Evolutionary conservation across 1,140 invertebrate species (phyloP), one percentile per base, ranked within the genome.

Genomic region (Cyphomyrmex costatus): DNA sequence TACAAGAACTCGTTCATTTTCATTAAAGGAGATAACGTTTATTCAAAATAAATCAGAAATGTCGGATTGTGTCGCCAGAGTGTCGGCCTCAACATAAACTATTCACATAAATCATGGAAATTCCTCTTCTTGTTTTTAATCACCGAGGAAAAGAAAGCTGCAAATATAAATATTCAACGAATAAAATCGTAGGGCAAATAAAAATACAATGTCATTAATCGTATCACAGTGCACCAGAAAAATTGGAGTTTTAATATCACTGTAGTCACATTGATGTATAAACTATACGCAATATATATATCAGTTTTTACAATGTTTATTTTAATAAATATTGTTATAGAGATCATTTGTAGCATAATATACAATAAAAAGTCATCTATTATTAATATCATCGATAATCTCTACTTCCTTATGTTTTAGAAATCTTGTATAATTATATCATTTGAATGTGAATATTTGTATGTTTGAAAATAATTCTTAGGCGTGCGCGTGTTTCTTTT

Each of bases 241-340:
- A 24, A 79, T 66, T 14, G n/a, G 27, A 79, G 4, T 80, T 68
- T 68, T 8, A 51, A 53, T 21, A 51, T 68, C 7, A 19, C 53
- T 80, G 30, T 56, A 68, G 7, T 56, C 88, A n/a, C n/a, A 56
- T 42, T 73, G 84, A 91, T 91, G 66, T 85, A 90, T 88, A 78
- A 90, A 89, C 74, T 78, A 65, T 76, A 85, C 63, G 76, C 84
- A 80, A 58, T 86, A 60, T 86, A 60, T 86, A 24, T 88, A 61
- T 86, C 30, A 49, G 68, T 86, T 88, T 90, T 83, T 88, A 88
- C 61, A 68, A 88, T 83, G 80, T 90, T 90, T 88, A 89, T 90
- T 90, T 85, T 87, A 90, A 90, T 90, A 90, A 90, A 90, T 89
- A 90, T 89, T 85, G 70, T 70, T 90, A 87, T 80, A 46, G 74